Base-by-base conservation (phyloP, 2,113 vertebrate genomes). In the Grallaria varia region DNA sequence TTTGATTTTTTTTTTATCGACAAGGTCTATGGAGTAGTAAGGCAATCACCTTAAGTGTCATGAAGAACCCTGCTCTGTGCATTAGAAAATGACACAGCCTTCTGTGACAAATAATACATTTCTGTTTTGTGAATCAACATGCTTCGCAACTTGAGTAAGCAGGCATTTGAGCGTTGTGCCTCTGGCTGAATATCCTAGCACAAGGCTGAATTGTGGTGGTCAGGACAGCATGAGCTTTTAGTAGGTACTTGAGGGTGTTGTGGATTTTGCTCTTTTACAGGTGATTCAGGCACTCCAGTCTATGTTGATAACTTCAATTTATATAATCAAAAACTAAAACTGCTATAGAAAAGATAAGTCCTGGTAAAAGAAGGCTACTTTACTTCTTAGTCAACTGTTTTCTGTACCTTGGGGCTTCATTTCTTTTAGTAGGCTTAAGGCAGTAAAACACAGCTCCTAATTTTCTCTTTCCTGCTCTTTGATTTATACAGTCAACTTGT, bases 81-180 rank as follows among this genome's bases (percentile, higher is more conserved):
- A 1, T 45, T 67, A 81, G 47, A 56, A 88, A 76, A 42, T 63
- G 23, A 22, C n/a, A 76, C 7, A 33, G 39, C 22, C 12, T 62
- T 24, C 23, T 16, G 1, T 45, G 37, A 40, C 28, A 39, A 66
- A 7, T 35, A 47, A 53, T 87, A 21, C 0, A 0, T 50, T 52
- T 60, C 6, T 2, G 6, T 37, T 79, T 50, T 67, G 68, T 50
- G 66, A 76, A 37, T 75, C 45, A 76, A 7, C 15, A 19, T 47
- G 59, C n/a, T 76, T 47, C 71, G 27, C 68, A 72, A 42, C 31
- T 80, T 50, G 18, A 55, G 12, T n/a, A 66, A 66, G 30, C 40
- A 52, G 19, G 60, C 7, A 24, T 14, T 72, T 66, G 33, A 31
- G 58, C 33, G 8, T 19, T 50, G n/a, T 59, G 39, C 53, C 23